These are phyloP conservation scores for Arctia plantaginis DNA, from an alignment of 2,888 invertebrate species.

Conservation along the genomic window DNA sequence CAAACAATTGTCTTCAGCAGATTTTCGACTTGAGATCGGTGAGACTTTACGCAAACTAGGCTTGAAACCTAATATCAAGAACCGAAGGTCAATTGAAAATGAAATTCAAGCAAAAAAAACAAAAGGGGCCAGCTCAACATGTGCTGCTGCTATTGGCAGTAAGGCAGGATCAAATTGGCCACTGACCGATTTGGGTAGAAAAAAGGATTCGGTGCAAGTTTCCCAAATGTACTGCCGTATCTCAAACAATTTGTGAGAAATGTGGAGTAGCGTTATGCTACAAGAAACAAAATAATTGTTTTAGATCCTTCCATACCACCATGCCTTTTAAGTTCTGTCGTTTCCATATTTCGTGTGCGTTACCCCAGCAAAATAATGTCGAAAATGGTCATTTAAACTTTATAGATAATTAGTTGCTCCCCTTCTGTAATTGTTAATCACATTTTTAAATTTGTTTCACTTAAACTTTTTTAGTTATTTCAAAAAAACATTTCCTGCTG, in stretches of 20 bases:
- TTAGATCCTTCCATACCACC: too few relatives aligned
- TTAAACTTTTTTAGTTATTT: too few relatives aligned
- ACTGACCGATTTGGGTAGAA: slow-evolving; percentile 44
- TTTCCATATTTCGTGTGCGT: too few relatives aligned
- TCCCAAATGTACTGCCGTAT: slow-evolving; percentile 28
- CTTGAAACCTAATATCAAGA: background rate
- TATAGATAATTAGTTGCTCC: too few relatives aligned
- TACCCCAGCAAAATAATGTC: too few relatives aligned
- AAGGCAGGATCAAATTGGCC: slow-evolving; percentile 44
- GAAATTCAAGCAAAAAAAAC: background rate
- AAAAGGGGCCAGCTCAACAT: slow-evolving; percentile 38
- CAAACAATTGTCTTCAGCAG: background rate
- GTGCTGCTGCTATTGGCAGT: slow-evolving; percentile 43
- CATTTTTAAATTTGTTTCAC: too few relatives aligned
- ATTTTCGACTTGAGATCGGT: background rate
- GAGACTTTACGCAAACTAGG: background rate
- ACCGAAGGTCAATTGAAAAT: background rate
- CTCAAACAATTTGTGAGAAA: slow-evolving; percentile 37
- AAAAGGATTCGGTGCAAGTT: slow-evolving; percentile 38
- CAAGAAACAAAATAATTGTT: too few relatives aligned
- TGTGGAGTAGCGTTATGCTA: slow-evolving; percentile 6
- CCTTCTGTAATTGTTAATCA: too few relatives aligned
- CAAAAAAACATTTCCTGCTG: too few relatives aligned
- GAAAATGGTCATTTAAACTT: too few relatives aligned
- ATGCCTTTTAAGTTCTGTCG: too few relatives aligned